phyloP scores from a whole-genome alignment of 2,113 vertebrate species.

The Callospermophilus lateralis region DNA sequence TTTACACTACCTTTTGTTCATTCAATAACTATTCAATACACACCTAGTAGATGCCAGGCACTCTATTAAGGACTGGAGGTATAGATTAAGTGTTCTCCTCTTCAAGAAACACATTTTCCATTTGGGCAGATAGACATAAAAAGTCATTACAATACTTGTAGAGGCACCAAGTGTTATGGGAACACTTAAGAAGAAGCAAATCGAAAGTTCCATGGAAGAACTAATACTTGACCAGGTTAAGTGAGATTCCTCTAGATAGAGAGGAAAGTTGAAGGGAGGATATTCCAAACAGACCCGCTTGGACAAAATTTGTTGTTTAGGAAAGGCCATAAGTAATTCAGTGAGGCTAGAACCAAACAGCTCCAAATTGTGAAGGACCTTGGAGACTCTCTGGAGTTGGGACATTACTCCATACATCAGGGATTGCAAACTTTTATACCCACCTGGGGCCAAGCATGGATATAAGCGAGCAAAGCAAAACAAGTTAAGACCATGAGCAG shows the following conservation, averaged over 20 bases:
- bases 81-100: background rate
- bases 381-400: background rate
- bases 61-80: background rate
- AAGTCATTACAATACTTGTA: background rate
- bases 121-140: background rate
- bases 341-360: background rate
- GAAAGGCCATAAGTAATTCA: background rate
- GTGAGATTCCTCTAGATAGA: background rate
- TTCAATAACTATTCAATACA: background rate
- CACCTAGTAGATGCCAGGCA: background rate
- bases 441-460: background rate
- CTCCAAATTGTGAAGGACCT: background rate
- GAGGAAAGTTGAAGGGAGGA: background rate
- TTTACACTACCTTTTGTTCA: background rate
- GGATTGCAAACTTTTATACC: background rate
- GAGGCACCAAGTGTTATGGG: background rate
- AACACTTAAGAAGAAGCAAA: conserved; percentile 15
- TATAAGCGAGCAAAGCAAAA: background rate
- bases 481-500: background rate
- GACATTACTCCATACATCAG: background rate
- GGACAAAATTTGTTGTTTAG: background rate
- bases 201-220: background rate
- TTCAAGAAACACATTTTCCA: background rate
- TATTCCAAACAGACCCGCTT: background rate
- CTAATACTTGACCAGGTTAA: background rate